Conservation (phyloP, 2,797 vertebrate species). For the Oreortyx pictus region DNA sequence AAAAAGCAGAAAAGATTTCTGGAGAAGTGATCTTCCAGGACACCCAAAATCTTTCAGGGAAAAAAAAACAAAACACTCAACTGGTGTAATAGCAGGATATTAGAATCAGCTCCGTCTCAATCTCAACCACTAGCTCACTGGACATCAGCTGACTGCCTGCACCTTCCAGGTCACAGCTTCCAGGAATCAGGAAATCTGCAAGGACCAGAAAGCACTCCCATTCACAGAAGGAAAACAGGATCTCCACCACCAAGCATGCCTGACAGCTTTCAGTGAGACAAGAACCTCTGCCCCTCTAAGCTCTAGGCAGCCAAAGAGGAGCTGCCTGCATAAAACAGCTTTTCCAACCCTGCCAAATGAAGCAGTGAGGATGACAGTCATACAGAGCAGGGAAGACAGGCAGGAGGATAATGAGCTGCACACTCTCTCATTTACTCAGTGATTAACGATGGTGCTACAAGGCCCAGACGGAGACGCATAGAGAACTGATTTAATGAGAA, state of each 20-base stretch:
- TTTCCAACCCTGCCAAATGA: not conserved
- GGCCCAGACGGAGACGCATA: rapidly evolving
- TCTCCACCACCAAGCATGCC: not conserved
- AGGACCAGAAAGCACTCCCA: not conserved
- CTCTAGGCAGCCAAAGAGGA: not conserved
- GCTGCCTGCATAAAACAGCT: not conserved
- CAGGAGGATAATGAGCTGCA: not conserved
- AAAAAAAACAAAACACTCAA: not conserved
- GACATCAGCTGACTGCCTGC: not conserved
- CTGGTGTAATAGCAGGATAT: not conserved
- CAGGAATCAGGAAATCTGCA: not conserved
- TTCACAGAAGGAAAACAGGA: not conserved
- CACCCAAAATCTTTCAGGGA: not conserved
- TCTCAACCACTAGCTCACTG: not conserved
- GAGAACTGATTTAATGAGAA: rapidly evolving
- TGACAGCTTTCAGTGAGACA: not conserved
- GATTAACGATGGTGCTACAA: not conserved
- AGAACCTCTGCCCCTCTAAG: not conserved
- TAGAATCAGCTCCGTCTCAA: not conserved
- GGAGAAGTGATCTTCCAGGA: not conserved
- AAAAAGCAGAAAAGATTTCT: not conserved
- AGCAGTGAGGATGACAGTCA: not conserved
- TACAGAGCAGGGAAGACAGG: not conserved
- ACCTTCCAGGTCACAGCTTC: not conserved
- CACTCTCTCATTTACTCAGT: no score